Base-by-base conservation (phyloP, 2,797 vertebrate species). In the Sebastes hubbsi region DNA sequence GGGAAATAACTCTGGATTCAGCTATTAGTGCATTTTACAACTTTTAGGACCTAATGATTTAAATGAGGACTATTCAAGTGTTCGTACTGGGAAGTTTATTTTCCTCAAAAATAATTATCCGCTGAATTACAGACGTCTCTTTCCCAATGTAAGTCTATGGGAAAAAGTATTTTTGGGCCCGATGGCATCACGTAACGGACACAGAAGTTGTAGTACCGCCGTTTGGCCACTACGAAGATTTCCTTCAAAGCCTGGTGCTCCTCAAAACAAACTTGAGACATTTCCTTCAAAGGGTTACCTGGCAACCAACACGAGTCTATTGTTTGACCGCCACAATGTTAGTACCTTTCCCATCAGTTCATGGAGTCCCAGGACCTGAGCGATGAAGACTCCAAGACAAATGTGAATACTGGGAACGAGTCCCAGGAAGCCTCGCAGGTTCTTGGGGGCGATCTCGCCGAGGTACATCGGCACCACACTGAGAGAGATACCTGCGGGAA, bases 401-500 rank as follows among this genome's bases (percentile, higher is more conserved):
- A 98, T 97, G 87, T 98, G 97, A 88, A 98, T 96, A 91, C 95
- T 97, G 80, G 97, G 97, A 76, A 98, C 63, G 2, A 98, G 95
- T 9, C 97, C 96, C 80, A 98, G 87, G 89, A 97, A 97, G 7
- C 97, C 97, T 16, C 97, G 92, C 20, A 97, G 88, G 85, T 94
- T 97, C 93, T 97, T 97, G 3, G 97, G 97, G 6, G 97, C 95
- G 0, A 98, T 97, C 94, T 98, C 97, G 72, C 97, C 96, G 24
- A 98, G 92, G 89, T 97, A 98, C 96, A 98, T 98, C 0, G 97
- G 97, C 75, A 98, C 97, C 72, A 97, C 97, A 0, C 97, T 97
- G 74, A 98, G 96, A 66, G 94, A 95, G 78, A 98, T 96, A 24
- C 97, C 97, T 98, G 88, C 1, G 20, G 27, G 54, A 22, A 14